Conservation (phyloP, 2,888 invertebrate species). For the Dicycla oo region DNA sequence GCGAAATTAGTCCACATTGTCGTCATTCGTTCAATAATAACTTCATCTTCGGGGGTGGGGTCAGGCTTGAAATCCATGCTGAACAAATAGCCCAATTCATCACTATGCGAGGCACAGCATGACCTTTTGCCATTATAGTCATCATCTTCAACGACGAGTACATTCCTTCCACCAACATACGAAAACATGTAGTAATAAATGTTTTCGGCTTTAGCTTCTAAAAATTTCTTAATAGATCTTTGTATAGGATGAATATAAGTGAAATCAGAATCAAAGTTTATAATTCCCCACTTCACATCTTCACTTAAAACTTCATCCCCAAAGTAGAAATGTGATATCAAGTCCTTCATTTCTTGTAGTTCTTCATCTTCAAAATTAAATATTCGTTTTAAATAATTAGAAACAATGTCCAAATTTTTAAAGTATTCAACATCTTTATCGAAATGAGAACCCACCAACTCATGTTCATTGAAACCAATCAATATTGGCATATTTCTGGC, state of each 20-base stretch:
- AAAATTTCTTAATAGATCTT: conserved; percentile 70
- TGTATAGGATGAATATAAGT: conserved; percentile 72
- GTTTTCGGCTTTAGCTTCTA: conserved; percentile 63
- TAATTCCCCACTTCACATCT: conserved; percentile 60
- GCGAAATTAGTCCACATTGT: conserved; percentile 83
- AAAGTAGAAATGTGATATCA: conserved; percentile 73
- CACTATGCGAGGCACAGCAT: conserved; percentile 72
- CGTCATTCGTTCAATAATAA: conserved; percentile 76
- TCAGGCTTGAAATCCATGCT: conserved; percentile 54
- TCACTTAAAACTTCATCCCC: conserved; percentile 70
- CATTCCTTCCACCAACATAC: conserved; percentile 56
- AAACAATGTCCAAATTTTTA: conserved; percentile 63
- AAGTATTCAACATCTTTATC: conserved; percentile 59
- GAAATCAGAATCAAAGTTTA: conserved; percentile 76
- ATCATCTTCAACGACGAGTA: conserved; percentile 60
- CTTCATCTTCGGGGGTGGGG: conserved; percentile 69
- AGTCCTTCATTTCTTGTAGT: conserved; percentile 61
- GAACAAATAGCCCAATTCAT: conserved; percentile 79
- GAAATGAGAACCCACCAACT: conserved; percentile 61
- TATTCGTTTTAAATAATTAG: conserved; percentile 49
- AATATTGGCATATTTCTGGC: conserved; percentile 71
- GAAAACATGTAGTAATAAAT: conserved; percentile 79
- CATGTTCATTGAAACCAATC: conserved; percentile 76
- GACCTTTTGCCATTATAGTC: conserved; percentile 23
- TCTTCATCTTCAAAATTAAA: conserved; percentile 63